Conservation (phyloP, 1,140 invertebrate genomes). For the Leptinotarsa defecta region DNA sequence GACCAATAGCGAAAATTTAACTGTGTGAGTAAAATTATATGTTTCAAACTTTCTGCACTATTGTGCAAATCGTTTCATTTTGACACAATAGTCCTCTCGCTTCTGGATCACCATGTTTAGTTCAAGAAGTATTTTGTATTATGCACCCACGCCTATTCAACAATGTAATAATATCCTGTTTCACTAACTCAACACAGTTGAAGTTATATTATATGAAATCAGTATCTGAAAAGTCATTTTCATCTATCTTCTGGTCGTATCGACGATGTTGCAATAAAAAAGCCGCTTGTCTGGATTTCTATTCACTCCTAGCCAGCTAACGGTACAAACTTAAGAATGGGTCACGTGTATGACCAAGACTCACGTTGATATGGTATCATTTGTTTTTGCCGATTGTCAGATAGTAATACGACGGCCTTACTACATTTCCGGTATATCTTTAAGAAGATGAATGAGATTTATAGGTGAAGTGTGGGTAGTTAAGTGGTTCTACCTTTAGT, state of each 20-base stretch:
- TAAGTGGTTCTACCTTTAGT: slow-evolving; percentile 1
- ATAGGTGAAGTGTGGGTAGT: slow-evolving; percentile 10
- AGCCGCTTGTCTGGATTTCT: slow-evolving; percentile 2
- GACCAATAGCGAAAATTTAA: too few relatives aligned
- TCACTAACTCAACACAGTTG: background rate
- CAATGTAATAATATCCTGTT: too few relatives aligned
- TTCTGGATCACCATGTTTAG: too few relatives aligned
- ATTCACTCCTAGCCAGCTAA: slow-evolving; percentile 10
- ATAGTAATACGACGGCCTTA: slow-evolving; percentile 17
- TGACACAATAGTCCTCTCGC: too few relatives aligned
- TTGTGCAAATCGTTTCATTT: too few relatives aligned
- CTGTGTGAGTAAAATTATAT: too few relatives aligned
- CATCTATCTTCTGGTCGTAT: background rate
- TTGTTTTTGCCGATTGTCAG: slow-evolving; percentile 25
- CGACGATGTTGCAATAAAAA: background rate
- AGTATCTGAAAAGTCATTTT: too few relatives aligned
- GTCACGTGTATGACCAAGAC: slow-evolving; percentile 15
- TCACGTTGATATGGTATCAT: slow-evolving; percentile 19
- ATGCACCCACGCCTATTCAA: too few relatives aligned
- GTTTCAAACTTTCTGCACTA: too few relatives aligned
- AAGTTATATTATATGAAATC: too few relatives aligned
- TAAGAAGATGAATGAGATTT: slow-evolving; percentile 16
- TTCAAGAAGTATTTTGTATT: too few relatives aligned
- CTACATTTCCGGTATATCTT: slow-evolving; percentile 14
- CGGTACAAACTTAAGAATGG: slow-evolving; percentile 18